These are phyloP conservation scores for Enchytraeus crypticus DNA, from an alignment of 2,888 invertebrate species.

Conservation along the genomic window DNA sequence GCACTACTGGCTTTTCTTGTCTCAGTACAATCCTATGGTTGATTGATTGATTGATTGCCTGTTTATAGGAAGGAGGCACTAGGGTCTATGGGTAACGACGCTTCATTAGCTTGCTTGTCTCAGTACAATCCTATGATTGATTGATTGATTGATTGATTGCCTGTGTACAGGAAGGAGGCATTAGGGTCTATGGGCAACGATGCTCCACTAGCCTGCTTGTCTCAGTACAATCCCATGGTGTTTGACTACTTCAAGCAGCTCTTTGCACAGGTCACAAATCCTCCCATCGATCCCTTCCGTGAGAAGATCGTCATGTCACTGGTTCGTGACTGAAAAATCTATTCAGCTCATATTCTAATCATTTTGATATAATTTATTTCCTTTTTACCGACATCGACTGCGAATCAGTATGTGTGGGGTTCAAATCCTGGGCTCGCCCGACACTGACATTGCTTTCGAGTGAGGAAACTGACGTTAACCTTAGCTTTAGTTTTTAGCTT, in stretches of 20 bases:
- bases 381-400: too few species aligned
- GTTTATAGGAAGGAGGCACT: conserved; percentile 23
- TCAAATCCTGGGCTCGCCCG: too few species aligned
- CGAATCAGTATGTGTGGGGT: too few species aligned
- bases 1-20: too few species aligned
- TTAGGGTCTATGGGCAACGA: conserved; percentile 97
- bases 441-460: too few species aligned
- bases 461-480: too few species aligned
- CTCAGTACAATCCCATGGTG: conserved; percentile 82
- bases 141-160: too few species aligned
- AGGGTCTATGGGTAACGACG: conserved; percentile 99
- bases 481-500: too few species aligned
- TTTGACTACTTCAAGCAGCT: conserved; percentile 98
- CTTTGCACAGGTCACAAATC: conserved; percentile 95
- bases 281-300: conserved; percentile 97
- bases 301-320: conserved; percentile 98
- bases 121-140: conserved; percentile 92
- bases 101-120: conserved; percentile 91
- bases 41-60: too few species aligned
- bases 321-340: conserved; percentile 34
- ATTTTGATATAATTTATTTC: too few species aligned
- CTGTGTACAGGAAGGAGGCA: conserved; percentile 24
- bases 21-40: too few species aligned
- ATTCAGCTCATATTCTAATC: too few species aligned
- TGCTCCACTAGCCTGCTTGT: conserved; percentile 90